phyloP scores from a whole-genome alignment of 2,888 invertebrate species.

The Drosophila percnosoma region DNA sequence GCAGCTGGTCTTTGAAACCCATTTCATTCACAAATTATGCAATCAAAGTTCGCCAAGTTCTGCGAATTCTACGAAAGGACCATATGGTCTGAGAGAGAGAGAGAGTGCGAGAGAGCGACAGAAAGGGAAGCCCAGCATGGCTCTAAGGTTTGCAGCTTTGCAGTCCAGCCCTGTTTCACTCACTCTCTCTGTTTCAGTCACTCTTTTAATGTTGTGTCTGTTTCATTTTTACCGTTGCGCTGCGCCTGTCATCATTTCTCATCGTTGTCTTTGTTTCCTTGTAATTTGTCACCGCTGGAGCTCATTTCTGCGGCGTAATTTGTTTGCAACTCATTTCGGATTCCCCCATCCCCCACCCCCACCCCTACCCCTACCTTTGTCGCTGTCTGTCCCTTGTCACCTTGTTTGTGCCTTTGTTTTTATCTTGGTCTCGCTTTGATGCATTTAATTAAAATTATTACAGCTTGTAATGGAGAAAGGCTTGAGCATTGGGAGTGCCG shows the following conservation, averaged over 20 bases:
- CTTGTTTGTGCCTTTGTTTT: conserved; percentile 48
- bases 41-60: conserved; percentile 60
- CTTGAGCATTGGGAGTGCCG: conserved; percentile 40
- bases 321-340: conserved; percentile 74
- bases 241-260: conserved; percentile 77
- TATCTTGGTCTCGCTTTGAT: conserved; percentile 49
- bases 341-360: conserved; percentile 22
- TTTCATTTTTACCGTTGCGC: conserved; percentile 60
- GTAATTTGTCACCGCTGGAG: conserved; percentile 82
- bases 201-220: conserved; percentile 33
- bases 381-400: conserved; percentile 11
- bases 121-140: conserved; percentile 59
- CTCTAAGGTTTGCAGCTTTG: conserved; percentile 45
- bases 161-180: conserved; percentile 50
- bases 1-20: conserved; percentile 46
- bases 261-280: conserved; percentile 67
- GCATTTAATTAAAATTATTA: conserved; percentile 72
- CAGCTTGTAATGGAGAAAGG: conserved; percentile 41
- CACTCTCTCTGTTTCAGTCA: conserved; percentile 11
- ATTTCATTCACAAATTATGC: conserved; percentile 58
- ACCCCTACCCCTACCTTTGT: neutral
- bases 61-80: conserved; percentile 16
- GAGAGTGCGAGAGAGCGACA: neutral
- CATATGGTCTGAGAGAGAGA: conserved; percentile 9
- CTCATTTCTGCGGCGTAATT: conserved; percentile 78